A percentile compares a stretch with the other conserved stretches of the same genome.
Evolutionary conservation across 1,140 invertebrate genomes (phyloP).

Genomic region (Drosophila sturtevanti): DNA sequence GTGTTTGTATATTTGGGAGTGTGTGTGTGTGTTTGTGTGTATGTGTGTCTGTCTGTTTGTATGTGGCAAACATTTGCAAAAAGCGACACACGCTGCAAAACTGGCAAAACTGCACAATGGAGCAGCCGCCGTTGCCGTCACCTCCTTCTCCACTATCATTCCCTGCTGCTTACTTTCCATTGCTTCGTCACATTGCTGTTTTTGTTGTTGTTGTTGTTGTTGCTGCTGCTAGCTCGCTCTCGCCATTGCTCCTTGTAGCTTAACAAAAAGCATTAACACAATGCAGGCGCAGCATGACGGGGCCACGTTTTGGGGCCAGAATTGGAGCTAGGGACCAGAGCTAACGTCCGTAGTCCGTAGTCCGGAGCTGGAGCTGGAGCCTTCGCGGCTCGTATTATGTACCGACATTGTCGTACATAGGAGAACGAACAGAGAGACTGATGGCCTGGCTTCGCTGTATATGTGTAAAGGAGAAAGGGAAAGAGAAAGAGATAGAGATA

Average conservation of each 20-base stretch:
- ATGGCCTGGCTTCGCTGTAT: too few relatives aligned
- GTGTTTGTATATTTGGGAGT: constrained; percentile 17
- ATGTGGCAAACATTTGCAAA: constrained; percentile 75
- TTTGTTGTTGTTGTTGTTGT: constrained; percentile 31
- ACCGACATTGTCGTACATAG: constrained; percentile 78
- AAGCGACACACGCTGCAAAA: constrained; percentile 79
- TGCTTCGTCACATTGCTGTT: constrained; percentile 29
- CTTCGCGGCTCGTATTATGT: constrained; percentile 70
- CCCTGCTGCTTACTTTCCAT: not conserved
- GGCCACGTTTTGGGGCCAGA: constrained; percentile 55
- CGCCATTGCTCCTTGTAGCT: constrained; percentile 53
- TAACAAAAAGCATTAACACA: constrained; percentile 81
- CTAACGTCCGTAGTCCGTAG: not conserved
- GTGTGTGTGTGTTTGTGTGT: constrained; percentile 21
- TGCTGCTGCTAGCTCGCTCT: not conserved
- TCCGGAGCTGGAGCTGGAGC: constrained; percentile 11
- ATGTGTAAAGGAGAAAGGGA: not conserved
- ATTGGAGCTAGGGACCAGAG: constrained; percentile 5
- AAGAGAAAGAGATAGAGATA: not conserved
- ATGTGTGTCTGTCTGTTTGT: constrained; percentile 42
- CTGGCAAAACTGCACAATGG: constrained; percentile 76
- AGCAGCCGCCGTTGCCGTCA: constrained; percentile 28
- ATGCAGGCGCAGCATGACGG: constrained; percentile 79
- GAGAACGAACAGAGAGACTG: constrained; percentile 32
- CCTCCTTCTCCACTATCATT: not conserved